These are phyloP conservation scores for Oxyruncus cristatus DNA, from an alignment of 2,113 vertebrate species.

Conservation along the genomic window DNA sequence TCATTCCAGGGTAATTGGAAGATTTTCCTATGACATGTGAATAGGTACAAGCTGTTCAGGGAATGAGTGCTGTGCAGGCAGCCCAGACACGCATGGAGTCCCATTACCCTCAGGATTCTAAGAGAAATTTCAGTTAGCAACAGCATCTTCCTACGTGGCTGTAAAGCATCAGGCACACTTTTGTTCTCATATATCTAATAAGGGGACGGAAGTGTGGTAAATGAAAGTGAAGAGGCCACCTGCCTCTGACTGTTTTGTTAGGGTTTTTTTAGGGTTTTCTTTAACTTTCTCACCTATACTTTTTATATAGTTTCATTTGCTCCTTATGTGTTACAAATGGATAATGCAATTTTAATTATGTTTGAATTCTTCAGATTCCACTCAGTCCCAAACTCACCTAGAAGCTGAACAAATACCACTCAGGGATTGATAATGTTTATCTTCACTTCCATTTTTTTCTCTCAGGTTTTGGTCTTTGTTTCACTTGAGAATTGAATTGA, in stretches of 20 bases:
- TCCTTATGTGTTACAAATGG: not conserved
- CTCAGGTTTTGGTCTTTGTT: not conserved
- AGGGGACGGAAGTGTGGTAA: not conserved
- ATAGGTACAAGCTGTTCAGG: conserved; percentile 9
- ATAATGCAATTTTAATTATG: not conserved
- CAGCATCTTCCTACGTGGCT: not conserved
- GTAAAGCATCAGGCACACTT: conserved; percentile 17
- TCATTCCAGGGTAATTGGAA: not conserved
- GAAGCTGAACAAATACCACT: not conserved
- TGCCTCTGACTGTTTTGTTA: not conserved
- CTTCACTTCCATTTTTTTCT: not conserved
- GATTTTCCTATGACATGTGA: not conserved
- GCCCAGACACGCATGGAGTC: not conserved
- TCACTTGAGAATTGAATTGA: not conserved
- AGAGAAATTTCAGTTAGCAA: not conserved
- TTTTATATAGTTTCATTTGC: not conserved
- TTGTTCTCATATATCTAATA: not conserved
- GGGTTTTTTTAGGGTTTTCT: not conserved
- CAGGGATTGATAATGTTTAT: not conserved
- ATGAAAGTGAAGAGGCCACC: not conserved
- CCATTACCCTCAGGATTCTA: not conserved
- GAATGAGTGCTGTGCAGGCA: not conserved
- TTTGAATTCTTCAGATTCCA: not conserved
- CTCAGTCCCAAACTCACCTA: not conserved
- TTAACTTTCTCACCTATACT: not conserved